Evolutionary conservation across 2,113 vertebrate species (phyloP), one percentile per base, ranked within the genome.

Genomic region (Taurulus bubalis): DNA sequence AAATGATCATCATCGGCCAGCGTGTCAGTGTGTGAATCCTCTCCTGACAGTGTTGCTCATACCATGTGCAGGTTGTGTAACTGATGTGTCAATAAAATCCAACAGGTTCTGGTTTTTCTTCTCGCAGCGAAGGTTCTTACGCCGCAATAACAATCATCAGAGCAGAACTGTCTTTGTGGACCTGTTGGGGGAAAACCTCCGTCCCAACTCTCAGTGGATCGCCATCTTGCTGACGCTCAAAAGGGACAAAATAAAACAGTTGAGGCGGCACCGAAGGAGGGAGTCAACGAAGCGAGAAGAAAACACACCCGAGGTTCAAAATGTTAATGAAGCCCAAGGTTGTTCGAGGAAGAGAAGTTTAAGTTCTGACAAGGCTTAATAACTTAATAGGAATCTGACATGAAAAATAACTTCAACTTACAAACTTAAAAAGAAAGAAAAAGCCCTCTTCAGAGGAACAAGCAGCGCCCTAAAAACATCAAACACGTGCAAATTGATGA

Each of bases 301-400:
- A 85, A 86, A 88, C 83, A 85, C 63, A 80, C 40, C 60, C 75
- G 40, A 24, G 40, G 71, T 83, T 75, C 77, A 87, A 70, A 78
- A 82, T 87, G 75, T 87, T 89, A 87, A 90, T 85, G 71, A 90
- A 88, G 82, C 74, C 77, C 84, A 88, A 88, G 75, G 83, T 89
- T 84, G 85, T 77, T 82, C 20, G 64, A 75, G 79, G 78, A 85
- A 78, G 75, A 49, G 47, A 84, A 63, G 69, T 78, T 77, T 71
- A 81, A 73, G 40, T 80, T 78, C 79, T 82, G 62, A 88, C 67
- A 82, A 80, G 76, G 65, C 70, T 69, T 87, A 82, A 82, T 70
- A 83, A 79, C 30, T 71, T 86, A 69, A 82, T 80, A 62, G 28
- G 34, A 77, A 83, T 82, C 38, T 82, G 75, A 83, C 66, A 60